phyloP scores from a whole-genome alignment of 2,888 invertebrate species.

The Apocheima hispidaria region DNA sequence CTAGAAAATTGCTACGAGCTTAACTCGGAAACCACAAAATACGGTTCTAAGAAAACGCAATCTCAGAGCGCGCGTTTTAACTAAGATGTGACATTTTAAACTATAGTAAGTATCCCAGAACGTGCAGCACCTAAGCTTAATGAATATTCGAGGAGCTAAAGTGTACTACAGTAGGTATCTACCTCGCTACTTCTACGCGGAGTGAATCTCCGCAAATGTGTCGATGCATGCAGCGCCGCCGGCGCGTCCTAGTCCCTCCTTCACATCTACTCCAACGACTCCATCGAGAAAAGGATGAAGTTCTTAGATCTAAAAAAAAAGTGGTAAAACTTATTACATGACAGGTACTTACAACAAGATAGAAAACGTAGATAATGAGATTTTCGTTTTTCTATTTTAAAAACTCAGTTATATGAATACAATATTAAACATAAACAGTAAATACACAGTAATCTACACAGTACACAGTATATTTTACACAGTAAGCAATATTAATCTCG shows the following conservation, averaged over 20 bases:
- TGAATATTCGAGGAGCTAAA: slow-evolving; percentile 5
- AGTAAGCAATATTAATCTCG: too few relatives aligned
- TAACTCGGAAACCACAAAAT: slow-evolving; percentile 1
- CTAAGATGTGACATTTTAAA: not conserved
- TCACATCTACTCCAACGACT: slow-evolving; percentile 70
- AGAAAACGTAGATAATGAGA: too few relatives aligned
- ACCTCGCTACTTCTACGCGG: slow-evolving; percentile 75
- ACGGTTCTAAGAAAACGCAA: not conserved
- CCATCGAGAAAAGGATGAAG: slow-evolving; percentile 68
- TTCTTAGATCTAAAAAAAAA: slow-evolving; percentile 38
- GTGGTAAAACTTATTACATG: too few relatives aligned
- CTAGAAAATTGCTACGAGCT: slow-evolving; percentile 1
- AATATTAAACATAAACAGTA: too few relatives aligned
- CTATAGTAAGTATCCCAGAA: not conserved
- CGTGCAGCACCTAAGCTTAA: slow-evolving; percentile 1
- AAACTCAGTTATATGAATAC: not conserved
- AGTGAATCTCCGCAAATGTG: slow-evolving; percentile 70
- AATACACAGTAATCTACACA: too few relatives aligned
- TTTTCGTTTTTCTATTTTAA: not conserved
- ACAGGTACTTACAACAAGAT: too few relatives aligned
- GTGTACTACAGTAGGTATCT: not conserved
- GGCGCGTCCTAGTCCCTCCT: slow-evolving; percentile 65
- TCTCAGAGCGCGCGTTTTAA: slow-evolving; percentile 11
- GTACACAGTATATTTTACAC: too few relatives aligned
- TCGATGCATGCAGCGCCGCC: slow-evolving; percentile 70